Evolutionary conservation across 2,888 invertebrate species (phyloP).

Genomic region (Polylopha cassiicola): DNA sequence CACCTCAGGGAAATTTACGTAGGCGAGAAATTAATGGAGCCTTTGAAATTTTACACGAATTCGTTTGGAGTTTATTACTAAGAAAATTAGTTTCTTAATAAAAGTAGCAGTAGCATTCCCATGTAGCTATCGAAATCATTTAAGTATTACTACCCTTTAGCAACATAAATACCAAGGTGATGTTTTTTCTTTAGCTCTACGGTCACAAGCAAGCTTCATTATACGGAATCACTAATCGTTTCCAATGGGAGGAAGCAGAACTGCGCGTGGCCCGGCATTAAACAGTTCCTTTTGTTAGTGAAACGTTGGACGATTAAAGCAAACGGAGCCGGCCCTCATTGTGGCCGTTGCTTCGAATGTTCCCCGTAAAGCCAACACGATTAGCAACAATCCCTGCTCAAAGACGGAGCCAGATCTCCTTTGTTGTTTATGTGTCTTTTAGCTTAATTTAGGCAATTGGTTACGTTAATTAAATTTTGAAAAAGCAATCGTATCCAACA

Average conservation of each 20-base stretch:
- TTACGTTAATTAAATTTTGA: too few relatives aligned
- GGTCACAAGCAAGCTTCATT: constrained; percentile 28
- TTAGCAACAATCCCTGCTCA: constrained; percentile 32
- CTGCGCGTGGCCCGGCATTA: constrained; percentile 68
- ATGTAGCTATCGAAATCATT: too few relatives aligned
- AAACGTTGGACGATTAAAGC: constrained; percentile 56
- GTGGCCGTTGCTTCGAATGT: constrained; percentile 46
- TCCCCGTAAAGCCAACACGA: constrained; percentile 34
- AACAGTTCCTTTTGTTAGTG: constrained; percentile 67
- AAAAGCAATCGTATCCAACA: too few relatives aligned
- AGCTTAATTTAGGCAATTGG: constrained; percentile 12
- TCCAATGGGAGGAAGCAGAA: constrained; percentile 47
- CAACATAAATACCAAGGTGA: too few relatives aligned
- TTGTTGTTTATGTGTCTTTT: constrained; percentile 14
- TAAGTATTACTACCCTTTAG: too few relatives aligned
- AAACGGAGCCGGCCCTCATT: constrained; percentile 44
- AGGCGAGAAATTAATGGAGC: constrained; percentile 14
- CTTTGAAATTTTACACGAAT: constrained; percentile 8
- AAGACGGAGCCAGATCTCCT: constrained; percentile 25
- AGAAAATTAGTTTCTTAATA: neutral
- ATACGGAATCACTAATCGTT: constrained; percentile 39
- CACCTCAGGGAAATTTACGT: constrained; percentile 19
- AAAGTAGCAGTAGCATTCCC: too few relatives aligned
- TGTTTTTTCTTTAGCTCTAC: too few relatives aligned
- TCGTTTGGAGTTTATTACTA: constrained; percentile 4